Evolutionary conservation across 2,113 vertebrate species (phyloP), one percentile per base, ranked within the genome.

Genomic region (Dendropsophus ebraccatus): DNA sequence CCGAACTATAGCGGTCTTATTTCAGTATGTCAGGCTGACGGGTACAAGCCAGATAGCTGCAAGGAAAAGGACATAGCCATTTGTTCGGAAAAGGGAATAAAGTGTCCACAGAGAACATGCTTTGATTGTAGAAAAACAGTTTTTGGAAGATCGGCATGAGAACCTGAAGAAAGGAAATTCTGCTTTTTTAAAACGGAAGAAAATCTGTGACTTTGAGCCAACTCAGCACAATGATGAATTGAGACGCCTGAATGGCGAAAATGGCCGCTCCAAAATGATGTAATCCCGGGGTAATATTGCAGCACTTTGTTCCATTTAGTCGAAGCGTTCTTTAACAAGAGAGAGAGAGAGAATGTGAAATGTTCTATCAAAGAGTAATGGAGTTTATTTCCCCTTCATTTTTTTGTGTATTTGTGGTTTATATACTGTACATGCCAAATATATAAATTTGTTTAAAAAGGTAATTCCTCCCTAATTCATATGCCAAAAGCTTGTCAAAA

Each of bases 121-220:
- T 80, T 37, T 78, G 75, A 77, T 9, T 81, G 78, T 47, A 47
- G 37, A 65, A 45, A 81, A 28, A 16, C 35, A 19, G 56, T 81
- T 65, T 58, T 62, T 81, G 78, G 78, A 62, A 25, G 54, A 62
- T 9, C 52, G 41, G 78, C 78, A 62, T 81, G 78, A 81, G 78
- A 81, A 81, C 78, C 56, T 65, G 78, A 60, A 81, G 56, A 81
- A 62, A 65, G 78, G 78, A 81, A 81, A 81, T 45, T 81, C 60
- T 9, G n/a, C n/a, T 60, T 58, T 81, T 45, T 65, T 47, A 30
- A 47, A 45, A 45, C 56, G 14, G 58, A 65, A 23, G 5, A 21
- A 81, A 81, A 62, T 81, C 78, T 45, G 78, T 65, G 78, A 81
- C 78, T 62, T 65, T 28, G 56, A 81, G 78, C 78, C 78, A 81